A percentile compares a stretch with the other conserved stretches of the same genome.
Conservation (phyloP, 2,888 invertebrate species). For the Glyphotaelius pellucidus region DNA sequence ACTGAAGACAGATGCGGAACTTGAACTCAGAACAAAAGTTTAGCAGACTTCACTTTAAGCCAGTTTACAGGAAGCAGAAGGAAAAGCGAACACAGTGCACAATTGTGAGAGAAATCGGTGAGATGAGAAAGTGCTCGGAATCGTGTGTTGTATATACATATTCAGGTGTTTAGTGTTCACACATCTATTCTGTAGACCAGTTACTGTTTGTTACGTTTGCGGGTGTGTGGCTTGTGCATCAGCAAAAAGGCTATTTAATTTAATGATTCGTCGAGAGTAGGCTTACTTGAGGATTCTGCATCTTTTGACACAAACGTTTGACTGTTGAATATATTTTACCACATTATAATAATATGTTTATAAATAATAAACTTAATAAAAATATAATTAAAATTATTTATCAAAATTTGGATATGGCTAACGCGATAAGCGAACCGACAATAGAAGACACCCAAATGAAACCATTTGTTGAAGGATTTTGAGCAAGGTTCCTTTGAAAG, state of each 20-base stretch:
- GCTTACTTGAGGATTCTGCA: slow-evolving; percentile 61
- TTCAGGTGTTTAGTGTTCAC: background rate
- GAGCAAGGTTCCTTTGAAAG: background rate
- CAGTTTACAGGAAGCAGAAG: slow-evolving; percentile 22
- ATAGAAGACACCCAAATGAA: background rate
- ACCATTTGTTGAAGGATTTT: background rate
- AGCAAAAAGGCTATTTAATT: background rate
- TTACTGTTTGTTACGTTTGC: slow-evolving; percentile 10
- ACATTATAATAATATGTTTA: slow-evolving; percentile 1
- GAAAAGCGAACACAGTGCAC: slow-evolving; percentile 4
- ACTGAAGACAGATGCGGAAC: slow-evolving; percentile 33
- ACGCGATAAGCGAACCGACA: slow-evolving; percentile 30
- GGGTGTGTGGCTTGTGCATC: slow-evolving; percentile 8
- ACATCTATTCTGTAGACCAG: background rate
- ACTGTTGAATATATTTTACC: slow-evolving; percentile 22
- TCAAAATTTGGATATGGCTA: slow-evolving; percentile 13
- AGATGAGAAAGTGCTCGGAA: slow-evolving; percentile 32
- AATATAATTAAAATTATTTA: slow-evolving; percentile 9
- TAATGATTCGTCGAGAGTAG: slow-evolving; percentile 7
- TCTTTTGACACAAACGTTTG: slow-evolving; percentile 48
- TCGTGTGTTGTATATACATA: slow-evolving; percentile 16
- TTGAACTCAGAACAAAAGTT: slow-evolving; percentile 48
- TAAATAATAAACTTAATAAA: slow-evolving; percentile 21
- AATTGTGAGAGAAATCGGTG: slow-evolving; percentile 11
- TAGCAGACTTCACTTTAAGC: background rate